Evolutionary conservation across 2,797 vertebrate species (phyloP).

Genomic region (Tenualosa thibaudeaui): DNA sequence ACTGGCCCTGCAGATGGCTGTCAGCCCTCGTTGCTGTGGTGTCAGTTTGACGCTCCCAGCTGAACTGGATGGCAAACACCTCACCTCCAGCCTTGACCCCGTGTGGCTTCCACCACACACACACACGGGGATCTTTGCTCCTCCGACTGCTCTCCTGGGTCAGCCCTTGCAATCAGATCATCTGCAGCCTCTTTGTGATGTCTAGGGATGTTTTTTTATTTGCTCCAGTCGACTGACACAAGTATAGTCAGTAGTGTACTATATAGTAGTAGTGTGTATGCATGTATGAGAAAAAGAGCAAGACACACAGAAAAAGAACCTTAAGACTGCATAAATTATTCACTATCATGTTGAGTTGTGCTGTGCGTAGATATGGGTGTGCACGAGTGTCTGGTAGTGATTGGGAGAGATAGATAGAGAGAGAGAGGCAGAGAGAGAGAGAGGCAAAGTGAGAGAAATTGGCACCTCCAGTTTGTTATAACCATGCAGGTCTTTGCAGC

Average conservation of each 20-base stretch:
- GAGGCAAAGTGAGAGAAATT: background rate
- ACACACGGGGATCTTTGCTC: background rate
- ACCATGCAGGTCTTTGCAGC: background rate
- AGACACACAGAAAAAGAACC: background rate
- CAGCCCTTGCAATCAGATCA: background rate
- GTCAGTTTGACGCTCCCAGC: background rate
- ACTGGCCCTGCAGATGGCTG: background rate
- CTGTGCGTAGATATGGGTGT: background rate
- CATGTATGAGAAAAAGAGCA: background rate
- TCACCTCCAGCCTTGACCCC: background rate
- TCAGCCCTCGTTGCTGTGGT: background rate
- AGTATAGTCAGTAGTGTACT: background rate
- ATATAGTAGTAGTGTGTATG: background rate
- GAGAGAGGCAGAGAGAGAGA: constrained; percentile 7
- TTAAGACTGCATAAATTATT: background rate
- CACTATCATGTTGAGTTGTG: background rate
- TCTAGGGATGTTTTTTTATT: background rate
- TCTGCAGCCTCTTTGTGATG: background rate
- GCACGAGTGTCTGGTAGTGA: background rate
- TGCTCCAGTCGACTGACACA: background rate
- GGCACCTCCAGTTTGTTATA: background rate
- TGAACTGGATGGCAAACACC: background rate
- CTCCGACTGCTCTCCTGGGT: background rate
- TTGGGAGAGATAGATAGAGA: background rate
- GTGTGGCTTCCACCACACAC: background rate